Evolutionary conservation across 2,888 invertebrate genomes (phyloP).

Genomic region (Spicauda simplicius): DNA sequence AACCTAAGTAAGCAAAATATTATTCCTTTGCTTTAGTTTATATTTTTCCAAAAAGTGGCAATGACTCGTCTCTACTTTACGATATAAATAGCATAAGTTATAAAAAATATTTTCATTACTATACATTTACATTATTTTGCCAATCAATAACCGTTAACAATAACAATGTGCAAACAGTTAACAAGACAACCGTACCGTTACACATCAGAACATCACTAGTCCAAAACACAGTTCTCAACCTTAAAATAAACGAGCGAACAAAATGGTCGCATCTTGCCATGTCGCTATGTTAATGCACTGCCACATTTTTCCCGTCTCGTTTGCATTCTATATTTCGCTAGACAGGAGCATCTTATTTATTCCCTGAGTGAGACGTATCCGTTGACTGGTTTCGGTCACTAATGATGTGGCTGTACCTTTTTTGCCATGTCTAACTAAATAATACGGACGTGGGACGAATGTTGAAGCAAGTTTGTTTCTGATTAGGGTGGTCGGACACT

Average conservation of each 20-base stretch:
- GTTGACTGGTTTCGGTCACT: slow-evolving; percentile 70
- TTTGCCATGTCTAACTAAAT: slow-evolving; percentile 64
- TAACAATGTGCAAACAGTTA: background rate
- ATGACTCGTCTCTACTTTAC: no score
- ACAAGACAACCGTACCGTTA: background rate
- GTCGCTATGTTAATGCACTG: slow-evolving; percentile 68
- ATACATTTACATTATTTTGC: no score
- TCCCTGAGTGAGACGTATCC: slow-evolving; percentile 75
- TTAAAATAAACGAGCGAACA: slow-evolving; percentile 24
- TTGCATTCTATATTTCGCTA: slow-evolving; percentile 76
- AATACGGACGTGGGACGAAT: slow-evolving; percentile 37
- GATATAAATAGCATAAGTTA: no score
- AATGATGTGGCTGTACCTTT: slow-evolving; percentile 74
- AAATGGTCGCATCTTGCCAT: slow-evolving; percentile 53
- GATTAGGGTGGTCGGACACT: slow-evolving; percentile 27
- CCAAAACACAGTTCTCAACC: slow-evolving; percentile 12
- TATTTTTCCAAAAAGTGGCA: no score
- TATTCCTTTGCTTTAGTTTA: no score
- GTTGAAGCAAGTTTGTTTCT: slow-evolving; percentile 26
- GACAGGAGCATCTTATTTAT: slow-evolving; percentile 72
- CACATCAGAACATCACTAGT: background rate
- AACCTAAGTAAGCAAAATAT: no score
- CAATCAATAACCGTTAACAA: no score
- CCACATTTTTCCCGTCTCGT: slow-evolving; percentile 73
- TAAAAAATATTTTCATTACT: no score